These are phyloP conservation scores for Dendropsophus ebraccatus DNA, from an alignment of 2,113 vertebrate genomes.

Conservation along the genomic window DNA sequence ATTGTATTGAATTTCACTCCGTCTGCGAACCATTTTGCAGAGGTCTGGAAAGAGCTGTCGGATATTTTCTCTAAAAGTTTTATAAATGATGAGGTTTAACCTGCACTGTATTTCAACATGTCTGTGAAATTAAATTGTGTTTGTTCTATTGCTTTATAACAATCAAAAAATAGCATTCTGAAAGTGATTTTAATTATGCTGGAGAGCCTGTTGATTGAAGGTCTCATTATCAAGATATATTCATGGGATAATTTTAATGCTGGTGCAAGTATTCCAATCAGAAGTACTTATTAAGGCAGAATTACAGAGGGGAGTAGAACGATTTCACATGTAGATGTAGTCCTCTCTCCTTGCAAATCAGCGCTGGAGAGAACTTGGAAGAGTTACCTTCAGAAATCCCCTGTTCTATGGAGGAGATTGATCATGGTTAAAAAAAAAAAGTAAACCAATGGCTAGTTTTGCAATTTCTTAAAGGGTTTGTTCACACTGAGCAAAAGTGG, in stretches of 20 bases:
- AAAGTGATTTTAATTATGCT: constrained; percentile 41
- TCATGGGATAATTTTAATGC: constrained; percentile 39
- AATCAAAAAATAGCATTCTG: constrained; percentile 36
- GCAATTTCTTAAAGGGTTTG: too few relatives aligned
- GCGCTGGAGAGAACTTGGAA: not conserved
- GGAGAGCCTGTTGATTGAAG: constrained; percentile 39
- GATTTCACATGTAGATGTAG: not conserved
- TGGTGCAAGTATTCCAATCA: constrained; percentile 23
- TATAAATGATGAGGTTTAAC: constrained; percentile 29
- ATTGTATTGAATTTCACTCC: not conserved
- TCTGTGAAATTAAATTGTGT: constrained; percentile 30
- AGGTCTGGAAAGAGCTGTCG: not conserved
- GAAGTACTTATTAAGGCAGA: constrained; percentile 14
- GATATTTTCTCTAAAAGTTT: constrained; percentile 34
- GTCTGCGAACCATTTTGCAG: not conserved
- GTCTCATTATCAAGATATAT: constrained; percentile 44
- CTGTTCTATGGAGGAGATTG: not conserved
- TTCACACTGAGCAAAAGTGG: too few relatives aligned
- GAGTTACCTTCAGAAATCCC: not conserved
- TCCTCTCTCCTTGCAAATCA: not conserved
- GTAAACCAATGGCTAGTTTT: too few relatives aligned
- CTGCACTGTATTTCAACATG: constrained; percentile 17
- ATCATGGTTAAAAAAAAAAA: not conserved
- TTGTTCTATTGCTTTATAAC: constrained; percentile 40
- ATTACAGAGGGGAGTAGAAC: not conserved